Evolutionary conservation across 2,797 vertebrate genomes (phyloP), one percentile per base, ranked within the genome.

Genomic region (Sylvia borin): DNA sequence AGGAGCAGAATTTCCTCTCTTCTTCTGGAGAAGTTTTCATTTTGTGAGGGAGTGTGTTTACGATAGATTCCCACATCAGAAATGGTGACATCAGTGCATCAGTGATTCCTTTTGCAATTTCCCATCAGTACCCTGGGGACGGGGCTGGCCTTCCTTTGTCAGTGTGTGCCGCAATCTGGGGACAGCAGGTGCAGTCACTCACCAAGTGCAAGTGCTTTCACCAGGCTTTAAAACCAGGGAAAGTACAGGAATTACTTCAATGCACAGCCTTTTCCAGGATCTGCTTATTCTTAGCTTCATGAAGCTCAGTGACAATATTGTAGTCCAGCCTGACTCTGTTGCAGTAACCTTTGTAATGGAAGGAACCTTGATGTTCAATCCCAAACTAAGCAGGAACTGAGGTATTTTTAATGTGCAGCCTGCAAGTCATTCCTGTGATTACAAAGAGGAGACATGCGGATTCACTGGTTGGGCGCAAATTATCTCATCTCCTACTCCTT

Each of bases 61-160:
- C 1, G 4, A 55, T 16, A 16, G 76, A 72, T 88, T 97, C 78
- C 82, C 91, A 91, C 79, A 66, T 88, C 79, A 83, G 51, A 43
- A 85, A 84, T 1, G 11, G 70, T 96, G 93, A 96, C 85, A 93
- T 95, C 95, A 95, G 82, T 91, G 85, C 85, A 93, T 95, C 95
- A 95, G 82, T 91, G 85, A 93, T 93, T 94, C 78, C 95, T 96
- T 78, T 91, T 60, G 92, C 92, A 94, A 86, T 88, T 96, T 96
- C 93, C 93, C 95, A 93, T 11, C 60, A 1, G 36, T 29, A 38
- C 95, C 66, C 92, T 0, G 13, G 95, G 95, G 93, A 96, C 82
- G 88, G 94, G 92, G 92, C 92, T 94, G 91, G 90, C 54, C 93
- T 95, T 97, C 96, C 95, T 95, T 51, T 79, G 79, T 57, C 68